Percentiles rank a stretch among this genome's conserved stretches.
phyloP scores from a whole-genome alignment of 2,797 vertebrate species.

The Sebastes itinus region DNA sequence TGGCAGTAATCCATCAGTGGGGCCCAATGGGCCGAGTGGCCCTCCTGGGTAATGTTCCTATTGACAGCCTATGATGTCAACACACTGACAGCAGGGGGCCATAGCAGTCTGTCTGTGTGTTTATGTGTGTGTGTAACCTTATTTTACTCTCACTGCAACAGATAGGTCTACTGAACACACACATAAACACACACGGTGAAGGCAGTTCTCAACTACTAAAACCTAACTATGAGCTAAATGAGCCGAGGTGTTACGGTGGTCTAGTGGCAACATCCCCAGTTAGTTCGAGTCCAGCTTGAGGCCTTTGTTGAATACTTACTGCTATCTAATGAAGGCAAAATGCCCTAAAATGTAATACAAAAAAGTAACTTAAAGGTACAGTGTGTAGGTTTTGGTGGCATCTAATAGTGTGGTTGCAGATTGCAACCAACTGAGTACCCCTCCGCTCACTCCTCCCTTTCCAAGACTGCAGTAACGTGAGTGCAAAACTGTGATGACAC shows the following conservation, averaged over 20 bases:
- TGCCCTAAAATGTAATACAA: neutral
- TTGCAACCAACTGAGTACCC: too few species aligned
- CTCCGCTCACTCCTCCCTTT: too few species aligned
- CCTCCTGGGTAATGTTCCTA: conserved; percentile 81
- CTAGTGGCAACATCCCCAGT: neutral
- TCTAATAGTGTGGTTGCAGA: too few species aligned
- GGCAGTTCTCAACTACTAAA: neutral
- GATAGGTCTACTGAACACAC: conserved; percentile 23
- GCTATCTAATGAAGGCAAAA: neutral
- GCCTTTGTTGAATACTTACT: neutral
- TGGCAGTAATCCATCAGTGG: conserved; percentile 80
- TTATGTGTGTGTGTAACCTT: conserved; percentile 41
- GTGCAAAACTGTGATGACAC: too few species aligned
- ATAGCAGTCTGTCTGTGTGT: conserved; percentile 13
- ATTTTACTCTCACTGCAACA: conserved; percentile 31
- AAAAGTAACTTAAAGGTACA: neutral
- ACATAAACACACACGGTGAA: neutral
- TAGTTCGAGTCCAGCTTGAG: neutral
- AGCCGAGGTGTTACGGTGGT: neutral
- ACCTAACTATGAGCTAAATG: neutral
- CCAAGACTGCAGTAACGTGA: too few species aligned
- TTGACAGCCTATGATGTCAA: conserved; percentile 80
- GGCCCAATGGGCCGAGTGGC: conserved; percentile 75
- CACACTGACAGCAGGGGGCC: conserved; percentile 65
- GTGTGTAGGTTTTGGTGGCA: too few species aligned